phyloP scores from a whole-genome alignment of 2,113 vertebrate genomes.

The Apeltes quadracus region DNA sequence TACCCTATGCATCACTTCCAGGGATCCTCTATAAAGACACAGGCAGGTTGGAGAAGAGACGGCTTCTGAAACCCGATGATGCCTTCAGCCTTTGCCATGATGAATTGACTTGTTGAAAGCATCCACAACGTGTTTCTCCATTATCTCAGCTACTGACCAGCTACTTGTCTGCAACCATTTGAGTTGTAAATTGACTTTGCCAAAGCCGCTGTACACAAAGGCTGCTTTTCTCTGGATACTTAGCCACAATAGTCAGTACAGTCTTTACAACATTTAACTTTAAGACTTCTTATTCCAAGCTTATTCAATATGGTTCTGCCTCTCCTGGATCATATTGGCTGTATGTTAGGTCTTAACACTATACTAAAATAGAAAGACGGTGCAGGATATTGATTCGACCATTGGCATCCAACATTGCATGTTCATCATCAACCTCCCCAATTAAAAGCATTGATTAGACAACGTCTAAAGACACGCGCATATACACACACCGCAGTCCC shows the following conservation, averaged over 20 bases:
- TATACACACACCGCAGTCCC: slow-evolving; percentile 24
- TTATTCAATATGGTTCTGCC: slow-evolving; percentile 34
- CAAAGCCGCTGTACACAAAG: slow-evolving; percentile 19
- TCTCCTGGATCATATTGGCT: slow-evolving; percentile 10
- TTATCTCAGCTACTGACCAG: slow-evolving; percentile 34
- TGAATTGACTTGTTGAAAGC: slow-evolving; percentile 52
- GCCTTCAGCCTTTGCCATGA: slow-evolving; percentile 34
- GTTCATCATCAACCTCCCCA: slow-evolving; percentile 36
- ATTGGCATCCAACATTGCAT: slow-evolving; percentile 12
- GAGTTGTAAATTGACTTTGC: slow-evolving; percentile 27
- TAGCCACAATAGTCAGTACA: slow-evolving; percentile 36
- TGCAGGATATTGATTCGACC: slow-evolving; percentile 27
- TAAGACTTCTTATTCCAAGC: slow-evolving; percentile 50
- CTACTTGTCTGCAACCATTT: slow-evolving; percentile 38
- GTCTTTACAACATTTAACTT: slow-evolving; percentile 30
- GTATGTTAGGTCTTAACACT: slow-evolving; percentile 8
- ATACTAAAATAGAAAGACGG: background rate
- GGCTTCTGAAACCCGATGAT: slow-evolving; percentile 68
- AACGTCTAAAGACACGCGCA: slow-evolving; percentile 30
- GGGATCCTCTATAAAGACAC: slow-evolving; percentile 50
- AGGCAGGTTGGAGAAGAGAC: slow-evolving; percentile 41
- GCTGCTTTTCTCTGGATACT: slow-evolving; percentile 51
- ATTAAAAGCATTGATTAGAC: slow-evolving; percentile 49
- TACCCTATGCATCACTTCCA: slow-evolving; percentile 50
- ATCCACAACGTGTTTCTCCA: slow-evolving; percentile 62